Evolutionary conservation across 1,140 invertebrate genomes (phyloP).

Genomic region (Apis florea): DNA sequence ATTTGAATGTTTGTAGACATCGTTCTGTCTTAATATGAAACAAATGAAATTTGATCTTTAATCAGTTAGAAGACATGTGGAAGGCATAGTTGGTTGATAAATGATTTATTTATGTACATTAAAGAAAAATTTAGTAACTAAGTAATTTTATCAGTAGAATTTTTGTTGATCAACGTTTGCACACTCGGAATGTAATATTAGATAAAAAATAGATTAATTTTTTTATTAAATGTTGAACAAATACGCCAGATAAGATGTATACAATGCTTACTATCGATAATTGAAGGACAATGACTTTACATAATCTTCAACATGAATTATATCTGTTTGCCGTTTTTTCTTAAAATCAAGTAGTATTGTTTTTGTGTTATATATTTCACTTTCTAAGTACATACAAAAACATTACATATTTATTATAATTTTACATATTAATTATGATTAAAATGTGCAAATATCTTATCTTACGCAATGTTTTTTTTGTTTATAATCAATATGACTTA

Average conservation of each 20-base stretch:
- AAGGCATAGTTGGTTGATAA: slow-evolving; percentile 55
- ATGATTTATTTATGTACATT: slow-evolving; percentile 66
- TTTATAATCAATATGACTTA: slow-evolving; percentile 9
- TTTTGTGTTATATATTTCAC: slow-evolving; percentile 25
- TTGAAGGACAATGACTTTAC: slow-evolving; percentile 22
- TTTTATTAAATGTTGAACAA: slow-evolving; percentile 66
- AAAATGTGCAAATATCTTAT: slow-evolving; percentile 1
- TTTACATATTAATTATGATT: neutral
- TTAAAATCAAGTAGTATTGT: slow-evolving; percentile 1
- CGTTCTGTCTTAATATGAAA: slow-evolving; percentile 26
- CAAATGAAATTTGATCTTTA: slow-evolving; percentile 40
- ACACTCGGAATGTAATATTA: slow-evolving; percentile 52
- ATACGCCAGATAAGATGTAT: slow-evolving; percentile 32
- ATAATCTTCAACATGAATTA: slow-evolving; percentile 18
- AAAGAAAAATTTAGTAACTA: slow-evolving; percentile 58
- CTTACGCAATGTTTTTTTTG: neutral
- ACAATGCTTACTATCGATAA: slow-evolving; percentile 29
- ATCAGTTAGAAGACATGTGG: slow-evolving; percentile 39
- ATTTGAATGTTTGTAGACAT: slow-evolving; percentile 42
- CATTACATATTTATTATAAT: slow-evolving; percentile 29
- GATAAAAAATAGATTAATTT: slow-evolving; percentile 63
- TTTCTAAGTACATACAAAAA: neutral
- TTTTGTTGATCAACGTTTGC: slow-evolving; percentile 60
- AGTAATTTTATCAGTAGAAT: slow-evolving; percentile 65
- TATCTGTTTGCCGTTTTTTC: slow-evolving; percentile 25